Evolutionary conservation across 2,797 vertebrate species (phyloP).

Genomic region (Pangasius sanitwongsei): DNA sequence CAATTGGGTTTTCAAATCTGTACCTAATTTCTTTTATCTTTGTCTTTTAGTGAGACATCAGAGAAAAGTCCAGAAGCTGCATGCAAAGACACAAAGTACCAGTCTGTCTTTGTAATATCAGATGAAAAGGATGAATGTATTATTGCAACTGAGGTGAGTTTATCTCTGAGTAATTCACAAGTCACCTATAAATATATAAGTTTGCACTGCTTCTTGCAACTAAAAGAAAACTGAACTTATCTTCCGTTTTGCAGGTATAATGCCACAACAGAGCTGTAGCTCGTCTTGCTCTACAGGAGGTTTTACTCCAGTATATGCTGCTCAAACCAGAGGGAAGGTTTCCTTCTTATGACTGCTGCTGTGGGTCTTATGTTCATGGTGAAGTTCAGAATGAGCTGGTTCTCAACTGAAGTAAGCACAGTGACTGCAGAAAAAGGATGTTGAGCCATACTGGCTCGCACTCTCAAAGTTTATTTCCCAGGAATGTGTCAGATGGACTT

Average conservation of each 20-base stretch:
- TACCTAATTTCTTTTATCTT: constrained; percentile 48
- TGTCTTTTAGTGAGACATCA: constrained; percentile 77
- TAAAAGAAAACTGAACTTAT: constrained; percentile 42
- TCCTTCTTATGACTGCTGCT: constrained; percentile 85
- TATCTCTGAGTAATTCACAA: background rate
- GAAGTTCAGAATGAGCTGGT: constrained; percentile 88
- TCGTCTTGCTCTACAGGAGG: constrained; percentile 84
- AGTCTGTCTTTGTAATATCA: constrained; percentile 97
- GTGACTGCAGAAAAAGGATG: constrained; percentile 86
- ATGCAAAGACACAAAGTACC: constrained; percentile 92
- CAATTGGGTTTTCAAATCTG: background rate
- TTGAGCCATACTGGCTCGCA: constrained; percentile 86
- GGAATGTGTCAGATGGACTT: constrained; percentile 80
- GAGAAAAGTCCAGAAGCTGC: constrained; percentile 84
- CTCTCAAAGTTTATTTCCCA: constrained; percentile 70
- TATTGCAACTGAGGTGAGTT: constrained; percentile 95
- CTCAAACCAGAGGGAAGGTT: constrained; percentile 83
- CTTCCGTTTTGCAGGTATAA: constrained; percentile 83
- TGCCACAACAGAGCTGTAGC: constrained; percentile 80
- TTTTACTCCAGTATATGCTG: constrained; percentile 94
- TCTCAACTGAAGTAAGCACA: constrained; percentile 90
- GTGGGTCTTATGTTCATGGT: constrained; percentile 76
- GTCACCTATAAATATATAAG: background rate
- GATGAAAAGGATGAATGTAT: constrained; percentile 98
- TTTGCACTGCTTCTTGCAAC: background rate